Evolutionary conservation across 1,140 invertebrate genomes (phyloP).

Genomic region (Caenorhabditis brenneri): DNA sequence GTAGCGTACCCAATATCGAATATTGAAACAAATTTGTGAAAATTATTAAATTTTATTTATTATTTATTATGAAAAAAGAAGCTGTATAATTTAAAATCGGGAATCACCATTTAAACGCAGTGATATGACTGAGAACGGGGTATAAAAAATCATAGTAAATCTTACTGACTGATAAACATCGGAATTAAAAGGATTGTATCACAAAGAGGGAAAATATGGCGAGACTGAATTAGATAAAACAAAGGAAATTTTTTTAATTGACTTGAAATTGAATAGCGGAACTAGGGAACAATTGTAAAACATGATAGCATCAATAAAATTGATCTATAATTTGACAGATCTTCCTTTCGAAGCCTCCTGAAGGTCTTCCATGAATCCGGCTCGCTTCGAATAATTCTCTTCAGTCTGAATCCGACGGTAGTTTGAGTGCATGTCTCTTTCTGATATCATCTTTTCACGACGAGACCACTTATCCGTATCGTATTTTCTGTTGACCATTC

Average conservation of each 20-base stretch:
- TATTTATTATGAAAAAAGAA: too few species aligned
- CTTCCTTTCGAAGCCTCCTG: not conserved
- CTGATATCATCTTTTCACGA: conserved; percentile 65
- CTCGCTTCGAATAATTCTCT: conserved; percentile 51
- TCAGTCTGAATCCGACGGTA: conserved; percentile 62
- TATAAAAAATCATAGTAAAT: too few species aligned
- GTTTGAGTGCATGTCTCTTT: conserved; percentile 62
- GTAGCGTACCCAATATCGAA: not conserved
- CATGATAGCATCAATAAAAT: not conserved
- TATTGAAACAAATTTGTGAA: not conserved
- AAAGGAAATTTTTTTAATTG: too few species aligned
- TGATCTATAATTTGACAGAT: not conserved
- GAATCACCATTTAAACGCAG: too few species aligned
- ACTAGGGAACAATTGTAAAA: not conserved
- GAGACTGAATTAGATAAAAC: too few species aligned
- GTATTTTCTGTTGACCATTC: conserved; percentile 62
- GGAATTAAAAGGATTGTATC: not conserved
- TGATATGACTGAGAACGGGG: too few species aligned
- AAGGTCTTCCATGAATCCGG: conserved; percentile 10
- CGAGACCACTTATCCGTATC: conserved; percentile 62
- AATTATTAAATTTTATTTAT: not conserved
- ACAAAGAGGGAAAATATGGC: not conserved
- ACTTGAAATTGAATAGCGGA: not conserved
- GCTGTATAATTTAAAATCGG: too few species aligned
- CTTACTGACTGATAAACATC: too few species aligned